Evolutionary conservation across 2,888 invertebrate species (phyloP), one percentile per base, ranked within the genome.

Genomic region (Scaeva pyrastri): DNA sequence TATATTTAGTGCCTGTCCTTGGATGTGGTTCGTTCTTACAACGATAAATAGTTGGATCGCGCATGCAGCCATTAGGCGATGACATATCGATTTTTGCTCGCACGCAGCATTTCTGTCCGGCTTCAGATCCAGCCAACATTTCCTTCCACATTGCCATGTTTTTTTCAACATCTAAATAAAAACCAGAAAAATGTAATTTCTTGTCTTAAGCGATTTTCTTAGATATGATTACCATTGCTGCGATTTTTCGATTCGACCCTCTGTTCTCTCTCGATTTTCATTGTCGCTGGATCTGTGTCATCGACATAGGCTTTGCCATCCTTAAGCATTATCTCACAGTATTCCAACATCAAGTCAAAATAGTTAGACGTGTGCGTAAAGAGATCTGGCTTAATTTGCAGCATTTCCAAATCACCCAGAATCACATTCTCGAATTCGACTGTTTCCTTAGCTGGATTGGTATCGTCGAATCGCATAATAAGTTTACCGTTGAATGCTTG

Each of bases 381-480:
- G 66, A 95, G 91, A 92, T 99, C 98, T 0, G 98, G 98, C 90
- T 97, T 97, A 73, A 99, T 96, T 91, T 98, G 95, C 64, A 99
- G 92, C 95, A 98, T 94, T 88, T 96, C 94, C 36, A 99, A 94
- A 93, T 99, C 99, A 91, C 98, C 97, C 73, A 99, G 93, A 90
- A 99, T 99, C 0, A 98, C 98, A 94, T 98, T 95, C 91, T 99
- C 99, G 93, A 98, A 99, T 88, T 99, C 97, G 0, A 96, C 96
- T 90, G 98, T 97, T 91, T 99, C 99, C 91, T 99, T 99, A 14
- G 98, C 99, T 5, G 99, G 99, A 93, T 99, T 99, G 6, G 99
- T 99, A 92, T 99, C 99, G 93, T 99, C 99, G 92, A 99, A 99
- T 88, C 99, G 95, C 98, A 99, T 98, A 85, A 99, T 97, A 0